A percentile compares a stretch with the other conserved stretches of the same genome.
Evolutionary conservation across 2,113 vertebrate species (phyloP).

Genomic region (Neolamprologus tretocephalus): DNA sequence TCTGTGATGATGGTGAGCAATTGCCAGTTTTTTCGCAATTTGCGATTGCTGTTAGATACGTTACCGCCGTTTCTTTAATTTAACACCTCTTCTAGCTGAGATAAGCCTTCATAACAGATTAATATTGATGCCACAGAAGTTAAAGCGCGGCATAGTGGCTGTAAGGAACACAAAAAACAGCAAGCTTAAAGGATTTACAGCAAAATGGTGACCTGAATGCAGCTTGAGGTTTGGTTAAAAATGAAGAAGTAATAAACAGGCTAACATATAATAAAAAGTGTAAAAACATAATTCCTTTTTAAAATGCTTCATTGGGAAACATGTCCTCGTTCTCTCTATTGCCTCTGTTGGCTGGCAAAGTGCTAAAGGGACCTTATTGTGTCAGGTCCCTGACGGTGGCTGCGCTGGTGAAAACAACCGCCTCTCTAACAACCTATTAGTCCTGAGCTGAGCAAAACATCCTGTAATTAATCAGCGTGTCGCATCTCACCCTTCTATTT

Average conservation of each 20-base stretch:
- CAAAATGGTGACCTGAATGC: neutral
- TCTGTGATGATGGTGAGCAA: rapidly evolving
- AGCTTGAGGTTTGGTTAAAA: neutral
- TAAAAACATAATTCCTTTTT: neutral
- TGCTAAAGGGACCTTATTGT: neutral
- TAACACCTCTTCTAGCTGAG: neutral
- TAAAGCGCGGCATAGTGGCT: neutral
- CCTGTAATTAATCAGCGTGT: slow-evolving; percentile 24
- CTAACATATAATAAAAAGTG: neutral
- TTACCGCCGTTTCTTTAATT: rapidly evolving
- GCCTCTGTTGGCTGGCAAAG: neutral
- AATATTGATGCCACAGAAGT: neutral
- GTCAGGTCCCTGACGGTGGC: slow-evolving; percentile 13
- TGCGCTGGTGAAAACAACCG: slow-evolving; percentile 25
- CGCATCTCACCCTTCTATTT: neutral
- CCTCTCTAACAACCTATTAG: slow-evolving; percentile 39
- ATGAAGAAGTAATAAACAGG: neutral
- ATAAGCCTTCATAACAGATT: neutral
- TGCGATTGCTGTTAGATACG: neutral
- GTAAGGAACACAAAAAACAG: neutral
- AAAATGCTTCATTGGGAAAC: neutral
- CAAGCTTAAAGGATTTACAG: neutral
- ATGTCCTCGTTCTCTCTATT: neutral
- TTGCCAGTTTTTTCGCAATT: neutral
- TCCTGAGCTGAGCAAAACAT: slow-evolving; percentile 28